Percentiles rank a stretch among this genome's conserved stretches.
phyloP scores from a whole-genome alignment of 2,113 vertebrate genomes.

The Pollimyrus isidori region DNA sequence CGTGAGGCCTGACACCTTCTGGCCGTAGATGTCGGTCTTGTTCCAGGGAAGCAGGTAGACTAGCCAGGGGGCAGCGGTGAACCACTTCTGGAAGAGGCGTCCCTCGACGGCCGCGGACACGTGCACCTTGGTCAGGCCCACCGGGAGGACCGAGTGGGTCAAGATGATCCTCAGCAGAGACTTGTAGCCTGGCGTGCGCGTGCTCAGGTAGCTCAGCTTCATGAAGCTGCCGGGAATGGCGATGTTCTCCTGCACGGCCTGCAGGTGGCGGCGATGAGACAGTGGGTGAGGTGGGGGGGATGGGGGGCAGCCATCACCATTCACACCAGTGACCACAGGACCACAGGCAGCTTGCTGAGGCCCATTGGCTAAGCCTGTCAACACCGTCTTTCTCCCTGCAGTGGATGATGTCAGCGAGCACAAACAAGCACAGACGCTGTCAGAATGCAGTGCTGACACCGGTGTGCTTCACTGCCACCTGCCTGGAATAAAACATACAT shows the following conservation, averaged over 20 bases:
- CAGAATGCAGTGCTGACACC: background rate
- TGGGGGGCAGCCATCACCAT: background rate
- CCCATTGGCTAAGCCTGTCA: background rate
- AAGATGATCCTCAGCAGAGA: slow-evolving; percentile 82
- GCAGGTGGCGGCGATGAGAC: slow-evolving; percentile 20
- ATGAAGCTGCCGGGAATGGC: slow-evolving; percentile 83
- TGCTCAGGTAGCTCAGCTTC: slow-evolving; percentile 89
- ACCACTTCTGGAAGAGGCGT: slow-evolving; percentile 85
- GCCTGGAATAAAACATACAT: background rate
- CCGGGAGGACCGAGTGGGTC: slow-evolving; percentile 71
- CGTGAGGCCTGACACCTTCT: slow-evolving; percentile 86
- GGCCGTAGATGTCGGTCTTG: slow-evolving; percentile 94
- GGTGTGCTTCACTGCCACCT: background rate
- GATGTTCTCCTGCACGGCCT: slow-evolving; percentile 94
- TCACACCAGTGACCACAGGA: background rate
- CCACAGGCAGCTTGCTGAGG: background rate
- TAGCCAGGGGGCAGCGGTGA: slow-evolving; percentile 82
- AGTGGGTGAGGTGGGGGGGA: background rate
- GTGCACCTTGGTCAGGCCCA: slow-evolving; percentile 85
- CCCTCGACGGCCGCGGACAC: slow-evolving; percentile 84
- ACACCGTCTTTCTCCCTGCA: background rate
- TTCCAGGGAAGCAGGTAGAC: slow-evolving; percentile 91
- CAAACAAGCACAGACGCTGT: background rate
- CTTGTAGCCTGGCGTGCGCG: slow-evolving; percentile 84
- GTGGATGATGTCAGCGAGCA: background rate